Evolutionary conservation across 37 sponge, comb jelly and placozoan species (phyloP), one percentile per base, ranked within the genome.

Genomic region (Tethya wilhelma): DNA sequence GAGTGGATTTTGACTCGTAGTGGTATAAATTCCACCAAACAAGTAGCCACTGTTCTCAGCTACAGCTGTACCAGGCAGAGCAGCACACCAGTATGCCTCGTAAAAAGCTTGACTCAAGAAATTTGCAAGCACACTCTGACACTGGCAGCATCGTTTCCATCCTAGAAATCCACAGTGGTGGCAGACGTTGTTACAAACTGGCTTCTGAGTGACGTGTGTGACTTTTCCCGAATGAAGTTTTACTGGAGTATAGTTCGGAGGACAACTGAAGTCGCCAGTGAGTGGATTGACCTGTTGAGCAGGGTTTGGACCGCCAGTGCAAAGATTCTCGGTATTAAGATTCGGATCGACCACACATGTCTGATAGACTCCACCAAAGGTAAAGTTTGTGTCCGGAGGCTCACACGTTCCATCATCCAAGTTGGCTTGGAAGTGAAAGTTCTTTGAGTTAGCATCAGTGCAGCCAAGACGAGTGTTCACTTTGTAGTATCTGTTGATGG

Each of bases 351-450:
- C 71, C 39, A n/a, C 49, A 39, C 93, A 92, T 1, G 80, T 83
- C 67, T 93, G 93, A 32, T 70, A 93, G 9, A 93, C 79, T 2
- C 93, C 93, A 26, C 89, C 93, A 81, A 93, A 93, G 14, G 78
- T 44, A 44, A 82, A 88, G 38, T 82, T 85, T 4, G 70, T 72
- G 17, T 34, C 39, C 1, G 82, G 56, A 38, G 77, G 63, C 14
- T 72, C 62, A 65, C 93, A 93, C 0, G 75, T 64, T 0, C 42
- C 41, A 56, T 89, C 82, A 19, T 88, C 85, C 12, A 87, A 43
- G 71, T 93, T 93, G 33, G 93, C 93, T 5, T 74, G 70, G 42
- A 74, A 89, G 73, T 93, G 57, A 43, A 89, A 88, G 59, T 93
- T 93, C n/a, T 69, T 38, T 7, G 93, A 76, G 60, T 23, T 72